Evolutionary conservation across 1,140 invertebrate species (phyloP).

Genomic region (Galendromus occidentalis): DNA sequence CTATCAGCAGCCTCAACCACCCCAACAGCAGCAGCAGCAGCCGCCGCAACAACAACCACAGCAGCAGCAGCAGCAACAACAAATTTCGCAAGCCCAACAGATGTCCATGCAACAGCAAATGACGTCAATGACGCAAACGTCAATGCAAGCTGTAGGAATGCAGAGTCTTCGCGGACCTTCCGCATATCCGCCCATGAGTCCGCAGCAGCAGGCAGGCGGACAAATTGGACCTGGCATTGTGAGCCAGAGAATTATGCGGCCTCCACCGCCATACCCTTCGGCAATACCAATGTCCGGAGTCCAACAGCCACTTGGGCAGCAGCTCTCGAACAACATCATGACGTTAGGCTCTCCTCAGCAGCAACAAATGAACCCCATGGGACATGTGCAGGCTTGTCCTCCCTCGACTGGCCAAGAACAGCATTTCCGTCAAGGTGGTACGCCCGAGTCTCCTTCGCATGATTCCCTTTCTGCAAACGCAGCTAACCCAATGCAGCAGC

Average conservation of each 20-base stretch:
- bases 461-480: not conserved
- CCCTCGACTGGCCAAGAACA: not conserved
- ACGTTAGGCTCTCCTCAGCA: not conserved
- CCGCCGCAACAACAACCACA: not conserved
- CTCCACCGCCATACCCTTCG: constrained; percentile 8
- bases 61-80: not conserved
- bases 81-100: too few relatives aligned
- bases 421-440: constrained; percentile 10
- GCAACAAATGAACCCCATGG: not conserved
- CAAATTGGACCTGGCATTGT: too few relatives aligned
- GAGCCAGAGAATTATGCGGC: not conserved
- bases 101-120: too few relatives aligned
- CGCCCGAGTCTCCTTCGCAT: constrained; percentile 12
- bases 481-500: too few relatives aligned
- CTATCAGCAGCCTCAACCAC: not conserved
- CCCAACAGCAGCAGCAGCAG: not conserved
- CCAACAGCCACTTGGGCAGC: too few relatives aligned
- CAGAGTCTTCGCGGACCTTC: too few relatives aligned
- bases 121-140: too few relatives aligned
- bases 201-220: too few relatives aligned
- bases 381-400: not conserved
- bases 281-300: not conserved
- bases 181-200: too few relatives aligned
- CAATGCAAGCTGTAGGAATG: too few relatives aligned
- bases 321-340: too few relatives aligned